Evolutionary conservation across 2,797 vertebrate species (phyloP).

Genomic region (Microctenopoma steveboyesi): DNA sequence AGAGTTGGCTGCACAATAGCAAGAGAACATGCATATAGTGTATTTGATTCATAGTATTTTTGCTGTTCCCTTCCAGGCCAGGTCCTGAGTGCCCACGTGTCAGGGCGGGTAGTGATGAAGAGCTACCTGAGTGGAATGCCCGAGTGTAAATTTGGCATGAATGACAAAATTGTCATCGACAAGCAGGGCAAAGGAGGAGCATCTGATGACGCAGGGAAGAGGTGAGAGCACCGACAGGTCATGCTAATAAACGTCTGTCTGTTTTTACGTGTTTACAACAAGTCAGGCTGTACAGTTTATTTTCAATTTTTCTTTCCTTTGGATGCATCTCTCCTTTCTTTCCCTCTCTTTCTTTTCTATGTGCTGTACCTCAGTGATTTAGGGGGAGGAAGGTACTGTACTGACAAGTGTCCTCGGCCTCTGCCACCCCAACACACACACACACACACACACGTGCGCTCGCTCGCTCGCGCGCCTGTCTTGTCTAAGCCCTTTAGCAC

Average conservation of each 20-base stretch:
- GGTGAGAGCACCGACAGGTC: slow-evolving; percentile 80
- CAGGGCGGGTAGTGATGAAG: slow-evolving; percentile 99
- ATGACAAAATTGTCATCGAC: slow-evolving; percentile 99
- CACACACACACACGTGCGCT: background rate
- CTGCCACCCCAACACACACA: slow-evolving; percentile 40
- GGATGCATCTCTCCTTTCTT: slow-evolving; percentile 81
- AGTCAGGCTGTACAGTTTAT: slow-evolving; percentile 64
- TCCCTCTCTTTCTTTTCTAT: slow-evolving; percentile 82
- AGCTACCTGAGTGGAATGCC: slow-evolving; percentile 99
- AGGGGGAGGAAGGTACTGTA: slow-evolving; percentile 89
- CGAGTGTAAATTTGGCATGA: slow-evolving; percentile 99
- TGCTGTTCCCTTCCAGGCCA: slow-evolving; percentile 84
- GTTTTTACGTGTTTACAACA: slow-evolving; percentile 60
- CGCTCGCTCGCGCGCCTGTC: slow-evolving; percentile 29
- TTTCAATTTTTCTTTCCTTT: slow-evolving; percentile 76
- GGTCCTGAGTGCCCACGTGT: slow-evolving; percentile 97
- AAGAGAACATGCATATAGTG: background rate
- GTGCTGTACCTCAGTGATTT: slow-evolving; percentile 87
- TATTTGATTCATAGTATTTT: background rate
- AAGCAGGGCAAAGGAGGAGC: slow-evolving; percentile 98
- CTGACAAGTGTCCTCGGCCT: slow-evolving; percentile 73
- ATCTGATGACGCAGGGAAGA: slow-evolving; percentile 94
- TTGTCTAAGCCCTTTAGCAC: slow-evolving; percentile 53
- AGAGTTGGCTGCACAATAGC: background rate
- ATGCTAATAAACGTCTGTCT: slow-evolving; percentile 24